Base-by-base conservation (phyloP, 1,140 invertebrate genomes). In the Brachionus asplanchnoidis region DNA sequence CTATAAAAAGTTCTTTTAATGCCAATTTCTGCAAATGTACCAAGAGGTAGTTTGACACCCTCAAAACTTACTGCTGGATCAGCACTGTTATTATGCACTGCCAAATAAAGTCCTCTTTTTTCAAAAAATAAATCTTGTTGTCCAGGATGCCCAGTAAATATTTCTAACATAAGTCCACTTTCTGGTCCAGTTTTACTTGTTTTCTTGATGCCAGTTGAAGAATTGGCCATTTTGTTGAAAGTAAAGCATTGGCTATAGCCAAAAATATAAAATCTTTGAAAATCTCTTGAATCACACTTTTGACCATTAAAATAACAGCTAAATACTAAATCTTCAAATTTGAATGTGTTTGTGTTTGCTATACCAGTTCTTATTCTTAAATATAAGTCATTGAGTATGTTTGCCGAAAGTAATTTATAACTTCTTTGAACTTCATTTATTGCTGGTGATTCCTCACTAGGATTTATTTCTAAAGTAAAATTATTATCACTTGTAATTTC, bases 91-190 rank as follows among this genome's bases (percentile, higher is more conserved):
- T 82, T 68, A n/a, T 82, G 79, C 6, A 82, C 79, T 2, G 23
- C 17, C 40, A 82, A 42, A n/a, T 65, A 82, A 44, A 82, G 3
- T 12, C 79, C 79, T 46, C 40, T 40, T 68, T 42, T 82, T 40
- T 65, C 53, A 5, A 46, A 28, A 28, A 28, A 82, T 3, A 36
- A 36, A 68, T 82, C 32, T 65, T 82, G 79, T 11, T n/a, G 3
- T 26, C 53, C 79, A 32, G 50, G 50, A 56, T 28, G 0, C 1
- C 77, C 77, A n/a, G 65, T 60, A 40, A 65, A 82, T 14, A 82
- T n/a, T 68, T 82, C 79, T 4, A 82, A 14, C n/a, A 36, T n/a
- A 12, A 82, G 79, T 3, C 79, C 79, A 82, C 65, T 82, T 12
- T 20, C 20, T 20, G 79, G 26, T 20, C 79, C 79, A 32, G 53